Evolutionary conservation across 92 coral and sea anemone genomes (phyloP).

Genomic region (Porites rus): DNA sequence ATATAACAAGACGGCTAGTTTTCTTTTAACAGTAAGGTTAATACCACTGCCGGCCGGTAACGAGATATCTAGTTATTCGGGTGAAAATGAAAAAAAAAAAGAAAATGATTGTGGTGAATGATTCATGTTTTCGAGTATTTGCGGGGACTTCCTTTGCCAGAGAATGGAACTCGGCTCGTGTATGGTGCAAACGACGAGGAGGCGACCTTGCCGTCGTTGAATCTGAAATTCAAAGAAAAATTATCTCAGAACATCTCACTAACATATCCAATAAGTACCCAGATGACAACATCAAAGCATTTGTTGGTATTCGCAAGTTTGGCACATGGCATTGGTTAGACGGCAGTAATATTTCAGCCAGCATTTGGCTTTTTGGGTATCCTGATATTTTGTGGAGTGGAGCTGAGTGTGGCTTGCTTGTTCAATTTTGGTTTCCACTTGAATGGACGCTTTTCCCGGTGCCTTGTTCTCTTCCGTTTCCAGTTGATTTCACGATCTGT

Average conservation of each 20-base stretch:
- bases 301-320: slow-evolving; percentile 12
- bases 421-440: too few relatives aligned
- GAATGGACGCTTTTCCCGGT: slow-evolving; percentile 10
- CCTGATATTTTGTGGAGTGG: not conserved
- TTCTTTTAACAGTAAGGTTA: too few relatives aligned
- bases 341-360: not conserved
- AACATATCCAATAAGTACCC: not conserved
- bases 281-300: not conserved
- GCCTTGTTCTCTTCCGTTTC: not conserved
- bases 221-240: slow-evolving; percentile 36
- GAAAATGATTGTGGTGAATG: not conserved
- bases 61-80: too few relatives aligned
- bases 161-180: slow-evolving; percentile 5
- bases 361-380: slow-evolving; percentile 10
- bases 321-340: slow-evolving; percentile 37
- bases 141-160: not conserved
- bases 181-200: not conserved
- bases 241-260: not conserved
- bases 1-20: too few relatives aligned
- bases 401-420: not conserved
- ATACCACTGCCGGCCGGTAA: too few relatives aligned
- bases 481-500: not conserved
- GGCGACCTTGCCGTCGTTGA: slow-evolving; percentile 68
- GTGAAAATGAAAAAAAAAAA: too few relatives aligned
- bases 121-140: slow-evolving; percentile 25